A percentile compares a stretch with the other conserved stretches of the same genome.
Conservation (phyloP, 2,113 vertebrate genomes). For the Hippocampus abdominalis region DNA sequence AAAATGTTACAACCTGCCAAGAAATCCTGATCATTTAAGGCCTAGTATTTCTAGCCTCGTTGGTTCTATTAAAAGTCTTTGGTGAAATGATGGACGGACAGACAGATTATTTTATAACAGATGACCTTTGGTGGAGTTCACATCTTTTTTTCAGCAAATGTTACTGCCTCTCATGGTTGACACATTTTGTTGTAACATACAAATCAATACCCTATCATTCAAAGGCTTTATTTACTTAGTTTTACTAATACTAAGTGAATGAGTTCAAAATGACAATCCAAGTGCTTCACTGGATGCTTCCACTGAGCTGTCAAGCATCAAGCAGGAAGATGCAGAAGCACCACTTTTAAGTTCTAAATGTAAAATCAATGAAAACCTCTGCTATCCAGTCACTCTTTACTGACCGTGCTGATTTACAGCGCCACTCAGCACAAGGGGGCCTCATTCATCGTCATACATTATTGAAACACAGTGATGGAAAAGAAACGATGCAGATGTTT, state of each 20-base stretch:
- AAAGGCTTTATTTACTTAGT: too few species aligned
- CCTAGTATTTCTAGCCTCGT: too few species aligned
- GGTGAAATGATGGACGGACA: too few species aligned
- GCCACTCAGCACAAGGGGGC: constrained; percentile 29
- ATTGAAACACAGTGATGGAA: constrained; percentile 45
- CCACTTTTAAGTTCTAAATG: not conserved
- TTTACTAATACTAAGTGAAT: not conserved
- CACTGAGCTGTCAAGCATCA: not conserved
- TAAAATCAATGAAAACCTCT: constrained; percentile 20
- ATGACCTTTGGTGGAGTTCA: too few species aligned
- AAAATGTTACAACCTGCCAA: too few species aligned
- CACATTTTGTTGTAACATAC: too few species aligned
- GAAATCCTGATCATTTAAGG: too few species aligned
- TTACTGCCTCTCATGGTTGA: too few species aligned
- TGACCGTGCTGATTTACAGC: constrained; percentile 50
- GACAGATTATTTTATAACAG: too few species aligned
- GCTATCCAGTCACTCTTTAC: constrained; percentile 20
- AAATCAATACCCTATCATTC: too few species aligned
- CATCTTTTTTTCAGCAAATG: too few species aligned
- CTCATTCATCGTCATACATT: constrained; percentile 39
- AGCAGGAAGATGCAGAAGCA: not conserved
- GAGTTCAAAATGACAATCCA: not conserved
- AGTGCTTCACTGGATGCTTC: not conserved
- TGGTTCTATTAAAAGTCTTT: too few species aligned
- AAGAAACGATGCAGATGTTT: constrained; percentile 24